Base-by-base conservation (phyloP, 2,113 vertebrate species). In the Mungos mungo region DNA sequence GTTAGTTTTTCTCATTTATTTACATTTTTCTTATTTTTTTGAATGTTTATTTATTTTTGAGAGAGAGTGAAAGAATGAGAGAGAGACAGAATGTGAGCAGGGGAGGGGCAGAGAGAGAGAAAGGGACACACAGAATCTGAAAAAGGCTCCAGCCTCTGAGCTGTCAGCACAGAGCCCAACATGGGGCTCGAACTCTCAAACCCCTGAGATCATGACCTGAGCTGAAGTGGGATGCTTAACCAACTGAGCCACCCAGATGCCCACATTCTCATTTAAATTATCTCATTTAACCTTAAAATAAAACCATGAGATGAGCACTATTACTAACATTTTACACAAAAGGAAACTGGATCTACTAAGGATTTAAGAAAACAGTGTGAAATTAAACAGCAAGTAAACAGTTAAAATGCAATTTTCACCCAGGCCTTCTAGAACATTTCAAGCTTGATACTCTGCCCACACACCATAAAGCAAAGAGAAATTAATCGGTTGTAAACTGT, bases 291-390 rank as follows among this genome's bases (percentile, higher is more conserved):
- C 29, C 31, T 81, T 88, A 81, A 85, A 81, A 85, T 33, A 89
- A 35, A 82, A 29, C 76, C 69, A 15, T 29, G 14, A 5, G 29
- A 80, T 41, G 2, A 89, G 19, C 29, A 86, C 19, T 71, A 35
- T n/a, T 81, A 57, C 45, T 77, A 69, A 88, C 13, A 54, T 77
- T 45, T 86, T 81, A 71, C 21, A n/a, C 16, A 45, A 90, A 88
- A 84, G 38, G 23, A 88, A 93, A 81, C 1, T 3, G 10, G 54
- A 82, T 77, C 57, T 77, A 66, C 50, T 52, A 71, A 47, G 35
- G 33, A 92, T 54, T 92, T 92, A 84, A 72, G 31, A 90, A 94
- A 93, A 88, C 23, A 52, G 1, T 94, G 3, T 87, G 82, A 92
- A 87, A 87, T 74, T 15, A 80, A 79, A 92, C 13, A 84, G n/a